Evolutionary conservation across 2,113 vertebrate species (phyloP).

Genomic region (Ciconia maguari): DNA sequence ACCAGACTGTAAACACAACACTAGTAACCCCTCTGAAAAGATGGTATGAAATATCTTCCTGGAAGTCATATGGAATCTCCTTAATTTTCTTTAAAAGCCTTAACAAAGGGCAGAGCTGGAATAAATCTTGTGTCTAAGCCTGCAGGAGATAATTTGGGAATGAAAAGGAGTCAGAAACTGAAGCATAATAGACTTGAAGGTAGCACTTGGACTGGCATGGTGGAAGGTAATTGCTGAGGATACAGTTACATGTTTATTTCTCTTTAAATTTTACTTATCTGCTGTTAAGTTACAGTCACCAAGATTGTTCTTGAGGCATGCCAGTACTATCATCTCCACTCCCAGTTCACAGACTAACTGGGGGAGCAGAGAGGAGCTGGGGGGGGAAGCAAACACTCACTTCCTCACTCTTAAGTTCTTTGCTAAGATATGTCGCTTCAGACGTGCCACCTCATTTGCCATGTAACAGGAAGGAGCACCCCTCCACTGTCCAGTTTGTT

Average conservation of each 20-base stretch:
- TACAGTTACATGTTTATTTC: not conserved
- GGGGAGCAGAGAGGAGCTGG: not conserved
- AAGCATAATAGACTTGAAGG: not conserved
- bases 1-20: not conserved
- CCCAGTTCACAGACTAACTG: not conserved
- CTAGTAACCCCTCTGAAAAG: not conserved
- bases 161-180: not conserved
- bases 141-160: not conserved
- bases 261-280: not conserved
- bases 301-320: not conserved
- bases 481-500: not conserved
- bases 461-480: not conserved
- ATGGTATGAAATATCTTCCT: not conserved
- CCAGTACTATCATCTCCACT: not conserved
- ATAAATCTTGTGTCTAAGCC: not conserved
- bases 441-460: not conserved
- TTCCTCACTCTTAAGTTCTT: not conserved
- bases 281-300: not conserved
- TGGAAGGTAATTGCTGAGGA: not conserved
- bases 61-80: not conserved
- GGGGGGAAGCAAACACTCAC: not conserved
- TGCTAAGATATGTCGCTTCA: not conserved
- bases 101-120: not conserved
- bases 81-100: not conserved
- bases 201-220: not conserved